These are phyloP conservation scores for Lates japonicus DNA, from an alignment of 2,797 vertebrate species.

Conservation along the genomic window DNA sequence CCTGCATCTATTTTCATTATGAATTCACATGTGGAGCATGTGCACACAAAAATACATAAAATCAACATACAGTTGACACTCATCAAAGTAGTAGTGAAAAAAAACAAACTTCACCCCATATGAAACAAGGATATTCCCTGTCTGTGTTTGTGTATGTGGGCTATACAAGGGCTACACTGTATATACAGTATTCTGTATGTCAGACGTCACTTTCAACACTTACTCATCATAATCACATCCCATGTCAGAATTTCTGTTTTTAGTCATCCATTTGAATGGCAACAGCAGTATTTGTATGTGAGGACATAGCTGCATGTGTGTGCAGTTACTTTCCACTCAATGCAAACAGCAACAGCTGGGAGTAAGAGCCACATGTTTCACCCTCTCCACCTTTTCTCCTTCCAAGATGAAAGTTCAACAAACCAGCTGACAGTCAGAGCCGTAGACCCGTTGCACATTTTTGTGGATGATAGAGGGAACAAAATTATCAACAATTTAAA, in stretches of 20 bases:
- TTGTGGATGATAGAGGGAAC: not conserved
- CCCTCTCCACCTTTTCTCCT: constrained; percentile 9
- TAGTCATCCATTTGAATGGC: constrained; percentile 62
- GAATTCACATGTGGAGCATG: constrained; percentile 11
- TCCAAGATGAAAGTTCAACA: constrained; percentile 21
- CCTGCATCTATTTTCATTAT: not conserved
- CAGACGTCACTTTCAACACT: constrained; percentile 71
- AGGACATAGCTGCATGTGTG: constrained; percentile 3
- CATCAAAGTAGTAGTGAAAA: constrained; percentile 4
- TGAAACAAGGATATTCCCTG: constrained; percentile 18
- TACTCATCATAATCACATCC: constrained; percentile 83
- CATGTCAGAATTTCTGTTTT: constrained; percentile 68
- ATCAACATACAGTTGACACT: not conserved
- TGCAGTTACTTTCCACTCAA: constrained; percentile 33
- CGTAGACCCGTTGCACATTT: not conserved
- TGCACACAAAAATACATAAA: not conserved
- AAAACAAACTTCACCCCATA: not conserved
- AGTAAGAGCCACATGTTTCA: constrained; percentile 5
- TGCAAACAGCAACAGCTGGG: constrained; percentile 67
- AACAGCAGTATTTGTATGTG: constrained; percentile 57
- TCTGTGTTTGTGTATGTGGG: not conserved
- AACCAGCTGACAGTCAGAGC: constrained; percentile 4
- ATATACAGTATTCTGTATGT: constrained; percentile 31
- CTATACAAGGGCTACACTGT: constrained; percentile 39
- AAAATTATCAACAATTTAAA: not conserved